Conservation (phyloP, 2,113 vertebrate genomes). For the Oncorhynchus nerka region DNA sequence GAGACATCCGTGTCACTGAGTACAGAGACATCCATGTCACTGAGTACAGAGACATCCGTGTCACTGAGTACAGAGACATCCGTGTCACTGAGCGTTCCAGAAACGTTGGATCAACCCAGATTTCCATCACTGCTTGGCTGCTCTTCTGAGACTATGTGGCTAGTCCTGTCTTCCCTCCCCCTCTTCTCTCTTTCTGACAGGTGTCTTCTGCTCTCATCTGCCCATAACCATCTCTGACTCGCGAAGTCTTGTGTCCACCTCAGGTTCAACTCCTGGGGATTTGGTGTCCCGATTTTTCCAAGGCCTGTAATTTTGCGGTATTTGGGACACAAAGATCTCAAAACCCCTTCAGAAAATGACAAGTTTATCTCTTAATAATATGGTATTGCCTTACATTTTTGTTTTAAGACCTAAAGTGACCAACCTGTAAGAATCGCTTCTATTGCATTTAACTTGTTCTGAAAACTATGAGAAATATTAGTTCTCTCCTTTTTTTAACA, state of each 20-base stretch:
- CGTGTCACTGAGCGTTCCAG: background rate
- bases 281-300: background rate
- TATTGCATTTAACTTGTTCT: too few species aligned
- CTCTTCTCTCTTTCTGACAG: background rate
- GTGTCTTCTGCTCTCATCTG: background rate
- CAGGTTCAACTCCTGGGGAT: background rate
- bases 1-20: too few species aligned
- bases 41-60: too few species aligned
- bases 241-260: too few species aligned
- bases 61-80: background rate
- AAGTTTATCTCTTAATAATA: background rate
- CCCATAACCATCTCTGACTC: too few species aligned
- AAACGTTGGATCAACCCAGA: background rate
- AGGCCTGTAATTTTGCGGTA: background rate
- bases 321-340: background rate
- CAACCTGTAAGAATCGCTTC: background rate
- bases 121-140: background rate
- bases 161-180: too few species aligned
- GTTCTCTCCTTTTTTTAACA: background rate
- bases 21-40: too few species aligned
- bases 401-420: too few species aligned
- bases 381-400: background rate
- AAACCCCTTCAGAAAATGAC: background rate
- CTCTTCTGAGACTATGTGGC: conserved; percentile 1
- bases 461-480: too few species aligned